Evolutionary conservation across 2,113 vertebrate species (phyloP).

Genomic region (Psittacula cyanocephala): DNA sequence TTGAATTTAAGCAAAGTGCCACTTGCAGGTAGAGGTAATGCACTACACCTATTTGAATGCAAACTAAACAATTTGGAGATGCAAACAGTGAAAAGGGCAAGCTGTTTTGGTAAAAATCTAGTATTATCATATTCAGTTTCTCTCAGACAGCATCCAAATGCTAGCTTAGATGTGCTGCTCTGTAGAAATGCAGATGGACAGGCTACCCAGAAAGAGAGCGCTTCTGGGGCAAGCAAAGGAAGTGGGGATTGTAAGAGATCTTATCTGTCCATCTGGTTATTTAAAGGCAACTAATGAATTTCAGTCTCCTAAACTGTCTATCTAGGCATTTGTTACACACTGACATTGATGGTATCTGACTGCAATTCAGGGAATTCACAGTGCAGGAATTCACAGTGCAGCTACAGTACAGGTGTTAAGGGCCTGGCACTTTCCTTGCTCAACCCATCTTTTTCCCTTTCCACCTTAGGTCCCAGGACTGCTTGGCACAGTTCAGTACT

Average conservation of each 20-base stretch:
- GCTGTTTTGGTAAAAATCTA: neutral
- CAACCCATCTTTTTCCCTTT: neutral
- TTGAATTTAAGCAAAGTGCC: neutral
- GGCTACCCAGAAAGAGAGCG: neutral
- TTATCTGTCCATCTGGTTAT: constrained; percentile 29
- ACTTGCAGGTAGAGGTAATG: neutral
- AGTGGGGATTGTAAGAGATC: neutral
- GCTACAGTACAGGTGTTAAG: neutral
- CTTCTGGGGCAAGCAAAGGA: neutral
- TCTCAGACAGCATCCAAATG: neutral
- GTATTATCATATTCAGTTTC: neutral
- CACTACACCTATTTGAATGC: neutral
- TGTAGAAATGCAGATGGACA: neutral
- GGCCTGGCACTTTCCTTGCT: neutral
- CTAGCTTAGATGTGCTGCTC: neutral
- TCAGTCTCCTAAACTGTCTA: neutral
- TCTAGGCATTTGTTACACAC: neutral
- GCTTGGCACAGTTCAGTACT: neutral
- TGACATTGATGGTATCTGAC: neutral
- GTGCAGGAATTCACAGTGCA: neutral
- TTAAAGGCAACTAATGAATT: constrained; percentile 44
- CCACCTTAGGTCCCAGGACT: neutral
- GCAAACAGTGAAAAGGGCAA: neutral
- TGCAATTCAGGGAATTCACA: constrained; percentile 23
- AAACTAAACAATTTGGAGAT: neutral